These are phyloP conservation scores for Crepidodera aurea DNA, from an alignment of 2,888 invertebrate species.

Conservation along the genomic window DNA sequence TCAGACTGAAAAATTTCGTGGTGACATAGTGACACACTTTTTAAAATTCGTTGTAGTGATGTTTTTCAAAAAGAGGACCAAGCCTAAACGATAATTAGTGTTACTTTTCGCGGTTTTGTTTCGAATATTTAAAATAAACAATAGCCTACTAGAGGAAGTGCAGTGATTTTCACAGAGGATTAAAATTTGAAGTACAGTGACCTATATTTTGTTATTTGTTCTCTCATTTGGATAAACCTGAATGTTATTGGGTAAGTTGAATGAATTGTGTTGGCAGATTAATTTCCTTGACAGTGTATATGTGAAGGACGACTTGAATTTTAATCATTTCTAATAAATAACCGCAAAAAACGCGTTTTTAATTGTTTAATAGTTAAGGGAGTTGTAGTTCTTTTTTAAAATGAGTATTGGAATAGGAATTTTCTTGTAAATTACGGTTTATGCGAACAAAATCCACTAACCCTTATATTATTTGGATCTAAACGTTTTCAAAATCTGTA, in stretches of 20 bases:
- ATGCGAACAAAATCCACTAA: too few relatives aligned
- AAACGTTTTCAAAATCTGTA: too few relatives aligned
- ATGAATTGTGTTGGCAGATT: slow-evolving; percentile 31
- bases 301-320: slow-evolving; percentile 47
- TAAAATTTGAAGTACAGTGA: slow-evolving; percentile 52
- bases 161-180: slow-evolving; percentile 11
- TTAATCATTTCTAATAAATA: background rate
- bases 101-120: slow-evolving; percentile 14
- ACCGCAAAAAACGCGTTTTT: too few relatives aligned
- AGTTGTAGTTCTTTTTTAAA: too few relatives aligned
- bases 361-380: too few relatives aligned
- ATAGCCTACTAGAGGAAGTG: slow-evolving; percentile 25
- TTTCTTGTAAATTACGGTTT: too few relatives aligned
- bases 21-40: slow-evolving; percentile 57
- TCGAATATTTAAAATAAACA: slow-evolving; percentile 23
- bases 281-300: slow-evolving; percentile 53
- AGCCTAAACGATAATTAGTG: slow-evolving; percentile 49
- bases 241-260: slow-evolving; percentile 45
- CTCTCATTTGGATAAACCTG: slow-evolving; percentile 29
- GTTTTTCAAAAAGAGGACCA: slow-evolving; percentile 50
- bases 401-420: too few relatives aligned
- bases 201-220: slow-evolving; percentile 45
- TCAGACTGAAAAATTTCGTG: background rate
- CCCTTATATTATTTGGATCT: too few relatives aligned
- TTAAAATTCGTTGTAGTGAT: slow-evolving; percentile 43